Conservation (phyloP, 2,888 invertebrate species). For the Clusia tigrina region DNA sequence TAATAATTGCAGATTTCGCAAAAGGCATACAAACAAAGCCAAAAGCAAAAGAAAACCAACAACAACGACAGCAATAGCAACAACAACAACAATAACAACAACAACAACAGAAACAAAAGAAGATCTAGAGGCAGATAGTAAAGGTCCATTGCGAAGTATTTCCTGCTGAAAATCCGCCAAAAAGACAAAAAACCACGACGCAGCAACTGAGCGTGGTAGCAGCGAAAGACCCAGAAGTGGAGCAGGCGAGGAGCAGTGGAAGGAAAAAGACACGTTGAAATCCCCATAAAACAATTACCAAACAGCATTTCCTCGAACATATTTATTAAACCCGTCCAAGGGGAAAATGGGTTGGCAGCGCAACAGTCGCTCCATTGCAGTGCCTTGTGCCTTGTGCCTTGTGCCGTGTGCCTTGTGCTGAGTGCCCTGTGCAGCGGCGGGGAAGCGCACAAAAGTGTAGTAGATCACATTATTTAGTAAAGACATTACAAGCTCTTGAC, state of each 20-base stretch:
- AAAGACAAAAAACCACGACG: constrained; percentile 32
- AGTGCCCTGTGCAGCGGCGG: too few species aligned
- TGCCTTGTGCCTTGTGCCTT: too few species aligned
- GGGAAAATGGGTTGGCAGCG: constrained; percentile 44
- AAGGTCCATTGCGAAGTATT: constrained; percentile 55
- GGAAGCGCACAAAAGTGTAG: constrained; percentile 18
- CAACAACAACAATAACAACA: constrained; percentile 41
- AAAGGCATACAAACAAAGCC: constrained; percentile 8
- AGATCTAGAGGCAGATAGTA: too few species aligned
- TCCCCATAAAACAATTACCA: constrained; percentile 58
- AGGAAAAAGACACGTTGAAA: constrained; percentile 24
- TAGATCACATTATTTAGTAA: constrained; percentile 33
- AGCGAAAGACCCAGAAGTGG: constrained; percentile 19
- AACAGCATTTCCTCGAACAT: constrained; percentile 62
- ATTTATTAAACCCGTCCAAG: constrained; percentile 61
- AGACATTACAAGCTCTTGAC: constrained; percentile 41
- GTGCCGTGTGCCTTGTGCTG: too few species aligned
- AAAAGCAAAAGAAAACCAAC: constrained; percentile 12
- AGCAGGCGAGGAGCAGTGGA: constrained; percentile 26
- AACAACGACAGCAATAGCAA: constrained; percentile 11
- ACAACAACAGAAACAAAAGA: too few species aligned
- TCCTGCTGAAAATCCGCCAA: constrained; percentile 36
- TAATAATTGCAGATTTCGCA: constrained; percentile 21
- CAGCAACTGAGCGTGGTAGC: constrained; percentile 36
- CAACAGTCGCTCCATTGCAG: constrained; percentile 19